These are phyloP conservation scores for Percopsis omiscomaycus DNA, from an alignment of 2,797 vertebrate genomes.

Conservation along the genomic window DNA sequence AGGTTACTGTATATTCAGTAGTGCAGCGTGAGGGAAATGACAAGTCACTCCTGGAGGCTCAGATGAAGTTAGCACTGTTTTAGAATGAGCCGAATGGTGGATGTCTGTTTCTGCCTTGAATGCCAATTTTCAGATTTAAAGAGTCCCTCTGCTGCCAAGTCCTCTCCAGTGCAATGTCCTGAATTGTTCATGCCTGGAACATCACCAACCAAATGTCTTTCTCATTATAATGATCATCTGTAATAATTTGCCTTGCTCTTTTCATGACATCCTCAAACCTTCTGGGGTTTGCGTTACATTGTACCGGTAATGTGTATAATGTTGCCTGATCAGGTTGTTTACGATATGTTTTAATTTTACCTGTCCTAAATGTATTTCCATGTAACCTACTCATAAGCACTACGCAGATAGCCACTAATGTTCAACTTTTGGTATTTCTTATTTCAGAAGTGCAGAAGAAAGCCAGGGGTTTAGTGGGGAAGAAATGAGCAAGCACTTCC, in stretches of 20 bases:
- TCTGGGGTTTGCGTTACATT: slow-evolving; percentile 24
- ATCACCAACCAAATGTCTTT: slow-evolving; percentile 78
- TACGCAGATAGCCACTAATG: slow-evolving; percentile 35
- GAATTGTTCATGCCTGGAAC: slow-evolving; percentile 79
- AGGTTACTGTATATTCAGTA: slow-evolving; percentile 36
- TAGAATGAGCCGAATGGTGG: slow-evolving; percentile 69
- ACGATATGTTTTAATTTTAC: slow-evolving; percentile 44
- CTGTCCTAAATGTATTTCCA: slow-evolving; percentile 54
- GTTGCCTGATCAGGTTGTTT: slow-evolving; percentile 44
- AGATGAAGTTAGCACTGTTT: slow-evolving; percentile 71
- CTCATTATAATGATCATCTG: slow-evolving; percentile 76
- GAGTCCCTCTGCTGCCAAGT: slow-evolving; percentile 69
- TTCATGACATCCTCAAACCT: slow-evolving; percentile 53
- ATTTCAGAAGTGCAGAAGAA: slow-evolving; percentile 55
- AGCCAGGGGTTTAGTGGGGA: slow-evolving; percentile 65
- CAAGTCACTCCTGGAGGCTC: slow-evolving; percentile 58
- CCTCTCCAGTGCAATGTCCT: slow-evolving; percentile 68
- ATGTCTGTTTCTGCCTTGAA: slow-evolving; percentile 75
- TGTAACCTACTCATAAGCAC: slow-evolving; percentile 40
- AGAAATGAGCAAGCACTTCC: slow-evolving; percentile 73
- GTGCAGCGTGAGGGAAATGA: slow-evolving; percentile 50
- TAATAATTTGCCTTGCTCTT: slow-evolving; percentile 70
- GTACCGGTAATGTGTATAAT: slow-evolving; percentile 41
- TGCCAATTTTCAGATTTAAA: slow-evolving; percentile 82
- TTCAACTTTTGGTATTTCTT: slow-evolving; percentile 53